Evolutionary conservation across 2,888 invertebrate species (phyloP).

Genomic region (Yponomeuta cagnagella): DNA sequence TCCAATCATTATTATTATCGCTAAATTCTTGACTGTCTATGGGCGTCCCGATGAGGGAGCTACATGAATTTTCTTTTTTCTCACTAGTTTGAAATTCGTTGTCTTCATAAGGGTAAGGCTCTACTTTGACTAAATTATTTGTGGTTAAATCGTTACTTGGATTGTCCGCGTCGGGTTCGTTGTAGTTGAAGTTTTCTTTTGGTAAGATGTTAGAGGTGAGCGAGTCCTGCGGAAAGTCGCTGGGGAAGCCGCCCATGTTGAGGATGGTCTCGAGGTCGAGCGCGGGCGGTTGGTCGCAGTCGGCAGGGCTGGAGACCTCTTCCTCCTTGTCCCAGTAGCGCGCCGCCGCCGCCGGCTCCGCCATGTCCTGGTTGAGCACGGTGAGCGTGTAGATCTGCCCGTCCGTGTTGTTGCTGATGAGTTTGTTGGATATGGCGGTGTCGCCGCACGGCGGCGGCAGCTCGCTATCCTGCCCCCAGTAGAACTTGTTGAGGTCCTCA

Average conservation of each 20-base stretch:
- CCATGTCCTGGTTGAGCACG: constrained; percentile 87
- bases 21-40: constrained; percentile 75
- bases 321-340: constrained; percentile 81
- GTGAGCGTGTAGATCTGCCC: constrained; percentile 91
- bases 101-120: constrained; percentile 61
- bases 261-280: constrained; percentile 88
- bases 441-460: constrained; percentile 51
- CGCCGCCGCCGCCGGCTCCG: constrained; percentile 77
- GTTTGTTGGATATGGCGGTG: constrained; percentile 68
- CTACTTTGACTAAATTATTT: constrained; percentile 73
- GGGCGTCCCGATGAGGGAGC: constrained; percentile 67
- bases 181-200: constrained; percentile 84
- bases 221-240: constrained; percentile 74
- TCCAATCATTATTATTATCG: constrained; percentile 90
- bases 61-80: constrained; percentile 61
- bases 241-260: constrained; percentile 79
- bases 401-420: constrained; percentile 79
- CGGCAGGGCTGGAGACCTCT: constrained; percentile 77
- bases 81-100: constrained; percentile 54
- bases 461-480: constrained; percentile 83
- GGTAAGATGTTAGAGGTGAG: constrained; percentile 72
- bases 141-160: constrained; percentile 82
- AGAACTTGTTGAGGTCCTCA: constrained; percentile 90
- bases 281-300: constrained; percentile 76
- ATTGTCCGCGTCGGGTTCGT: constrained; percentile 87